Conservation (phyloP, 1,140 invertebrate genomes). For the Lutraria rhynchaena region DNA sequence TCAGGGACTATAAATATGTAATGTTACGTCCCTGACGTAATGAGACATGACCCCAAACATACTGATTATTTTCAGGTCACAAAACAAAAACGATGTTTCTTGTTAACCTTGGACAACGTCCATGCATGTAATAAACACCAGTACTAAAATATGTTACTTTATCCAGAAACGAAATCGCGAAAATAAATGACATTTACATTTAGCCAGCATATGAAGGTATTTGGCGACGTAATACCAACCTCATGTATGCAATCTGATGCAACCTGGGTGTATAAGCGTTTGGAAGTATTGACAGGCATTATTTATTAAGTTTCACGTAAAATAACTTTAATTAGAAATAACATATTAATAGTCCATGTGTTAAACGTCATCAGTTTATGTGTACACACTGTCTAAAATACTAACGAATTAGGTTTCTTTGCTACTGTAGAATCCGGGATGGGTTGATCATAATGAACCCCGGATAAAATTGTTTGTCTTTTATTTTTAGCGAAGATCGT, state of each 20-base stretch:
- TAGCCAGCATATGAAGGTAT: background rate
- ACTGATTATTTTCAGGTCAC: no score
- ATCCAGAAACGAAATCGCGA: no score
- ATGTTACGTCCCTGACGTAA: background rate
- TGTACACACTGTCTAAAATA: background rate
- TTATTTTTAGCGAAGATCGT: no score
- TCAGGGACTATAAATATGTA: background rate
- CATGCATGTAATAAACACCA: no score
- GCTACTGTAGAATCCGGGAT: no score
- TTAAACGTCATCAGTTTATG: slow-evolving; percentile 52
- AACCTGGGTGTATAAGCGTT: slow-evolving; percentile 65
- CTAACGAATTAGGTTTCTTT: no score
- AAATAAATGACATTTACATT: background rate
- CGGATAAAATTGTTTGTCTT: no score
- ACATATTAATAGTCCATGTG: background rate
- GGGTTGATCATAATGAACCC: no score
- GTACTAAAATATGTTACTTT: no score
- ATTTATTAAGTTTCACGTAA: background rate
- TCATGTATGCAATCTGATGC: slow-evolving; percentile 62
- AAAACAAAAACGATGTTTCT: no score
- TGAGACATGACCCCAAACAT: no score
- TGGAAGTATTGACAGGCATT: slow-evolving; percentile 64
- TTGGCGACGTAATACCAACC: slow-evolving; percentile 29
- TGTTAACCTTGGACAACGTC: no score
- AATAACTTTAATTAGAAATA: slow-evolving; percentile 1